These are phyloP conservation scores for Pterocles orientalis DNA, from an alignment of 2,113 vertebrate genomes.

Conservation along the genomic window DNA sequence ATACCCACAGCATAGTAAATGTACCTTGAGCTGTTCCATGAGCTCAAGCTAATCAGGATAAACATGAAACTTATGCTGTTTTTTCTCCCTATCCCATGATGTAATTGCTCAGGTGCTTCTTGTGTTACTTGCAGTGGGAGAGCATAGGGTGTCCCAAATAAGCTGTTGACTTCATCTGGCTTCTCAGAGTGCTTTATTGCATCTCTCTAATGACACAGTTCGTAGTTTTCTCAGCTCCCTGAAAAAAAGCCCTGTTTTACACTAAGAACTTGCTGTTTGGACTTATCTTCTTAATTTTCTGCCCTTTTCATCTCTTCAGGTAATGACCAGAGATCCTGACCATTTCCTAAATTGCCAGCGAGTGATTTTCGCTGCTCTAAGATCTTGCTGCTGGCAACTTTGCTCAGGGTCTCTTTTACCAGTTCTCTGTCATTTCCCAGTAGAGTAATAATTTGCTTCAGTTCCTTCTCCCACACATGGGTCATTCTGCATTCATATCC, in stretches of 20 bases:
- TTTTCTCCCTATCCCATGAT: not conserved
- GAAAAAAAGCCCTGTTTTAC: not conserved
- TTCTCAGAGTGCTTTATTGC: not conserved
- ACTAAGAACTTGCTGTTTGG: not conserved
- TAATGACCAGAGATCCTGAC: not conserved
- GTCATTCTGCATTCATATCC: not conserved
- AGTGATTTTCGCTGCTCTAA: not conserved
- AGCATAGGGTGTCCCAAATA: not conserved
- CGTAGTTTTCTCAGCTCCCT: not conserved
- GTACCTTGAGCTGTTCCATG: not conserved
- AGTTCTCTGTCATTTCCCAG: not conserved
- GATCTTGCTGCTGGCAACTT: not conserved
- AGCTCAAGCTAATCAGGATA: not conserved
- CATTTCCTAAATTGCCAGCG: not conserved
- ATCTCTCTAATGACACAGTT: not conserved
- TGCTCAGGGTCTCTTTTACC: not conserved
- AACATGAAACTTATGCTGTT: not conserved
- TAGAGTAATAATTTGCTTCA: not conserved
- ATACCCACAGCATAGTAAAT: not conserved
- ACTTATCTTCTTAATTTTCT: slow-evolving; percentile 18
- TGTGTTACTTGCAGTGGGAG: not conserved
- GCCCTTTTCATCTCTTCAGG: not conserved
- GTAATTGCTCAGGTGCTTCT: not conserved
- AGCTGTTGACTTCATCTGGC: not conserved
- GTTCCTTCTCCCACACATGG: not conserved